phyloP scores from a whole-genome alignment of 2,113 vertebrate species.

The Boulengeromyrus knoepffleri region DNA sequence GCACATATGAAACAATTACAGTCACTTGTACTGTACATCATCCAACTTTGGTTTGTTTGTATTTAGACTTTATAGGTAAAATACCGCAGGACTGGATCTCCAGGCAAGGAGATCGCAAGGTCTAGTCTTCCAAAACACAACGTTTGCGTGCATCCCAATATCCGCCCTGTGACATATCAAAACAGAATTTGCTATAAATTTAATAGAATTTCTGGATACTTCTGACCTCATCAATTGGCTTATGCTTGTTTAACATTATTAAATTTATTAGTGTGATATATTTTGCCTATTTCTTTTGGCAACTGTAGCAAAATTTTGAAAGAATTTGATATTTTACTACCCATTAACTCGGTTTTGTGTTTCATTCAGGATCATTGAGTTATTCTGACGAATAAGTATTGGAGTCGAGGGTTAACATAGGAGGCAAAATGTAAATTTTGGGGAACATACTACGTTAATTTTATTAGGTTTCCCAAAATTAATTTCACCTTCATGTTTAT shows the following conservation, averaged over 20 bases:
- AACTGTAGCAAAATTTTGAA: neutral
- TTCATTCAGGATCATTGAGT: neutral
- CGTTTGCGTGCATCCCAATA: neutral
- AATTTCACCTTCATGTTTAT: neutral
- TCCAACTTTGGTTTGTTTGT: neutral
- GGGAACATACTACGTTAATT: neutral
- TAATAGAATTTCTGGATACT: neutral
- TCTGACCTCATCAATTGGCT: neutral
- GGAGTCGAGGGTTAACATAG: neutral
- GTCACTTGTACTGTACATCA: neutral
- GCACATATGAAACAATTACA: neutral
- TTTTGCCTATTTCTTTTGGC: neutral
- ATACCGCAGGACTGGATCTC: neutral
- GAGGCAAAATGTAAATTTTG: neutral
- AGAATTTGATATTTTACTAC: neutral
- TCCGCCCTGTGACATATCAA: neutral
- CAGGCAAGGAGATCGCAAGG: neutral
- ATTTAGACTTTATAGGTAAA: neutral
- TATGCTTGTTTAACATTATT: neutral
- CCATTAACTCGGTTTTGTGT: neutral
- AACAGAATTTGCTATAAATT: neutral
- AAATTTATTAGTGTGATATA: neutral
- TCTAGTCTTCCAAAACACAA: neutral
- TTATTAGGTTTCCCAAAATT: neutral
- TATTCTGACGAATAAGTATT: neutral